Evolutionary conservation across 2,888 invertebrate species (phyloP), one percentile per base, ranked within the genome.

Genomic region (Pasiphila rectangulata): DNA sequence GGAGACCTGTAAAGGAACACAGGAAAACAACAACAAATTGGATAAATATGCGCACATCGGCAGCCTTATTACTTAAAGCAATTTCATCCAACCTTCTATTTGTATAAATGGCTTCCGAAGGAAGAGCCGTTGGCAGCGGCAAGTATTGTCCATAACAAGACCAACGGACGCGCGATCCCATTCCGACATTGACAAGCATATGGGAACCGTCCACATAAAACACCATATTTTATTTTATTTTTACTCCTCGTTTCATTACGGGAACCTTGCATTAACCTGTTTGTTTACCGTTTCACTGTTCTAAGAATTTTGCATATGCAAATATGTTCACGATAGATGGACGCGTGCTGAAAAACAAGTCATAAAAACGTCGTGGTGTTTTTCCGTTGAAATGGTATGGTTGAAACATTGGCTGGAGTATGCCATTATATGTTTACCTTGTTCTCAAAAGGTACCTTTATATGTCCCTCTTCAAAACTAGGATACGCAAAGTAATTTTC

Each of bases 181-280:
- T 25, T 30, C 15, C 19, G 21, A 29, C 42, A 46, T 48, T 42
- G 17, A 25, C 24, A 42, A 49, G 46, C 53, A 43, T 47, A 47
- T 56, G 45, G 47, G 6, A 47, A 37, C 36, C 23, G 2, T 30
- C 6, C 39, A 36, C 54, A 45, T 56, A 54, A 56, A 54, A 43
- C 29, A 36, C 27, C 19, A 32, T 39, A 43, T 45, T 45, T 37
- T 49, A 29, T 39, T 42, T 49, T 15, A 44, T 44, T 29, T 45
- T 53, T 46, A 46, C 27, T 13, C 15, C 34, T 23, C 13, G 27
- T 17, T 39, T 52, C 29, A 40, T 42, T 52, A 27, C 15, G 46
- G 21, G 44, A 44, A 30, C 46, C 41, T 15, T 42, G 24, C 44
- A 16, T 55, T 44, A 45, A 47, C 38, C 32, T 56, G 44, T 49